Conservation (phyloP, 2,888 invertebrate species). For the Thumatha senex region DNA sequence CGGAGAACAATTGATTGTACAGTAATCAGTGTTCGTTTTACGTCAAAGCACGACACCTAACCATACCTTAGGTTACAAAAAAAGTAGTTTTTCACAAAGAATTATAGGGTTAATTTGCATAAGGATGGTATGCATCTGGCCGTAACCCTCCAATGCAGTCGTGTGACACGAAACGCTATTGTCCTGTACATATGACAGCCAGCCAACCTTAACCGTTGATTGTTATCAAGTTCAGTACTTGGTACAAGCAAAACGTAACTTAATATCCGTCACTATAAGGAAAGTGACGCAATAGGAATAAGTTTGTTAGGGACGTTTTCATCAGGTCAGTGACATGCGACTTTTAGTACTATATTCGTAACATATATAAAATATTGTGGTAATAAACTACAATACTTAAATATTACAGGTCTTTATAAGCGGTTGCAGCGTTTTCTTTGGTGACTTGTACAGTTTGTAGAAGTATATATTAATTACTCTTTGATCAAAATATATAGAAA, state of each 20-base stretch:
- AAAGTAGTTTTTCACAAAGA: neutral
- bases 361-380: conserved; percentile 13
- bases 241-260: conserved; percentile 24
- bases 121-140: conserved; percentile 49
- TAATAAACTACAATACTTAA: too few species aligned
- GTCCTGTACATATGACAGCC: conserved; percentile 56
- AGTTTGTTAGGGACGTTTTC: conserved; percentile 19
- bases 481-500: too few species aligned
- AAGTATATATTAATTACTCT: too few species aligned
- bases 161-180: conserved; percentile 53
- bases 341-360: conserved; percentile 33
- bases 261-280: conserved; percentile 17
- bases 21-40: neutral
- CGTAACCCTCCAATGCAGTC: conserved; percentile 51
- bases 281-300: conserved; percentile 7
- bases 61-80: too few species aligned
- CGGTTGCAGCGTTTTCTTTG: too few species aligned
- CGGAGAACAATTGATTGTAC: too few species aligned
- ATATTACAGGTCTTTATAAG: too few species aligned
- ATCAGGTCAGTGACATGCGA: conserved; percentile 45
- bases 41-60: neutral
- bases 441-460: too few species aligned
- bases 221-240: neutral
- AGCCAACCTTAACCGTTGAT: conserved; percentile 55
- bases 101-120: conserved; percentile 41